Evolutionary conservation across 2,888 invertebrate genomes (phyloP).

Genomic region (Hyposoter didymator): DNA sequence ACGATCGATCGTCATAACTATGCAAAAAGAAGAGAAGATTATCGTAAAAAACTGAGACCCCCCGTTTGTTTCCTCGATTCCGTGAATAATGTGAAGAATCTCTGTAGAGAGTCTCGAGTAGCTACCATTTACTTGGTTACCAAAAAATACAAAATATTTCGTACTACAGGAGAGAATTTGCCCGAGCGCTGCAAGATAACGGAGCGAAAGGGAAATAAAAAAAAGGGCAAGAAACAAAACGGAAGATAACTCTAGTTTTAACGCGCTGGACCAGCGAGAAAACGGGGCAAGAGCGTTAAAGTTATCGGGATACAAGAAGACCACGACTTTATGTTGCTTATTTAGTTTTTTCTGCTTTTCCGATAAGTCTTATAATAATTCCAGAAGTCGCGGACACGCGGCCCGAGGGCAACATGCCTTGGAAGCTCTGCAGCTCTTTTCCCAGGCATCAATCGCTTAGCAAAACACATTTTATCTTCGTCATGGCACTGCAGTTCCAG

Average conservation of each 20-base stretch:
- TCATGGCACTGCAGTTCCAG: background rate
- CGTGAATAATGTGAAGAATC: slow-evolving; percentile 23
- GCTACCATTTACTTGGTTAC: slow-evolving; percentile 6
- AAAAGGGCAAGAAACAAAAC: background rate
- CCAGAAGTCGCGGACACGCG: slow-evolving; percentile 11
- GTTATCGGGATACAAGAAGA: slow-evolving; percentile 18
- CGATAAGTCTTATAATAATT: slow-evolving; percentile 28
- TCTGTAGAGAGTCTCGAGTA: background rate
- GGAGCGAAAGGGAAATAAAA: background rate
- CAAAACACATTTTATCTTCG: slow-evolving; percentile 15
- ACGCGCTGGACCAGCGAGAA: background rate
- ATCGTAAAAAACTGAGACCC: background rate
- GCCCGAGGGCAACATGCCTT: slow-evolving; percentile 15
- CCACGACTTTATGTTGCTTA: background rate
- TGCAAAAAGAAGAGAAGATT: background rate
- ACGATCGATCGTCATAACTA: slow-evolving; percentile 3
- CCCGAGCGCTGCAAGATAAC: slow-evolving; percentile 9
- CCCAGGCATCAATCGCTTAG: slow-evolving; percentile 29
- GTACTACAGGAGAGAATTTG: slow-evolving; percentile 4
- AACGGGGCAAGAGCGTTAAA: slow-evolving; percentile 2
- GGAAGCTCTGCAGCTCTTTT: background rate
- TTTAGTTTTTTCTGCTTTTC: background rate
- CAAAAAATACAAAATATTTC: slow-evolving; percentile 2
- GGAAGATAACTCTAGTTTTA: background rate
- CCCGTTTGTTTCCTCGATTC: slow-evolving; percentile 7